These are phyloP conservation scores for Synaphobranchus kaupii DNA, from an alignment of 2,797 vertebrate genomes.

Conservation along the genomic window DNA sequence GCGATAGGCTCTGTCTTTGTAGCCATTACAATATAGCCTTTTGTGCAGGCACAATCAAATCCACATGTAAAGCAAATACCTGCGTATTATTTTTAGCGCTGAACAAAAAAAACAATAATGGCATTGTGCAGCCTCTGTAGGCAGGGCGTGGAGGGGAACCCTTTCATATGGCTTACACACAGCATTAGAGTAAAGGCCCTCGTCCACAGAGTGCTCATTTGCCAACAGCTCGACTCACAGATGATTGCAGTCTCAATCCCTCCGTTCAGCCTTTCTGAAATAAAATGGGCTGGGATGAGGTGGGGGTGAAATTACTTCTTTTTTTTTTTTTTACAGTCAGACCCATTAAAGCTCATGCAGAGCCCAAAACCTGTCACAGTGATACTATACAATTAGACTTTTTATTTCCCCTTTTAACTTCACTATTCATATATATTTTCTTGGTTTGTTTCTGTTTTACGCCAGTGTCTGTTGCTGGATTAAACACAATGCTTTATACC, in stretches of 20 bases:
- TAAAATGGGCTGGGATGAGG: slow-evolving; percentile 25
- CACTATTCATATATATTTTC: not conserved
- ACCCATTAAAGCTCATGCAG: slow-evolving; percentile 28
- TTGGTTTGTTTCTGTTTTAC: slow-evolving; percentile 35
- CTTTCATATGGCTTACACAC: slow-evolving; percentile 20
- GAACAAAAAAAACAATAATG: slow-evolving; percentile 49
- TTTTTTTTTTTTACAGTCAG: slow-evolving; percentile 35
- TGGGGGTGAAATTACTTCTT: slow-evolving; percentile 33
- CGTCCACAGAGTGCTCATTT: slow-evolving; percentile 18
- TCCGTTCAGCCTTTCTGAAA: slow-evolving; percentile 39
- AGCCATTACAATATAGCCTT: slow-evolving; percentile 54
- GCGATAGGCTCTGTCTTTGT: not conserved
- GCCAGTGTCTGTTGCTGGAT: slow-evolving; percentile 18
- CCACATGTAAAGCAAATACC: slow-evolving; percentile 66
- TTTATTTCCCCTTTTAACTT: slow-evolving; percentile 29
- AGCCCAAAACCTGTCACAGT: slow-evolving; percentile 42
- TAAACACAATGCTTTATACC: slow-evolving; percentile 37
- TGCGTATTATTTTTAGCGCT: slow-evolving; percentile 45
- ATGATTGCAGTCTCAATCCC: slow-evolving; percentile 34
- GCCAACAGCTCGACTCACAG: slow-evolving; percentile 33
- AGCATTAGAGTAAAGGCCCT: slow-evolving; percentile 33
- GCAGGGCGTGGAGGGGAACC: slow-evolving; percentile 3
- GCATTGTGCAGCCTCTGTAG: slow-evolving; percentile 50
- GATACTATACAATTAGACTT: slow-evolving; percentile 26
- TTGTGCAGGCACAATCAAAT: slow-evolving; percentile 61